Conservation (phyloP, 1,140 invertebrate species). For the Palaemon carinicauda region DNA sequence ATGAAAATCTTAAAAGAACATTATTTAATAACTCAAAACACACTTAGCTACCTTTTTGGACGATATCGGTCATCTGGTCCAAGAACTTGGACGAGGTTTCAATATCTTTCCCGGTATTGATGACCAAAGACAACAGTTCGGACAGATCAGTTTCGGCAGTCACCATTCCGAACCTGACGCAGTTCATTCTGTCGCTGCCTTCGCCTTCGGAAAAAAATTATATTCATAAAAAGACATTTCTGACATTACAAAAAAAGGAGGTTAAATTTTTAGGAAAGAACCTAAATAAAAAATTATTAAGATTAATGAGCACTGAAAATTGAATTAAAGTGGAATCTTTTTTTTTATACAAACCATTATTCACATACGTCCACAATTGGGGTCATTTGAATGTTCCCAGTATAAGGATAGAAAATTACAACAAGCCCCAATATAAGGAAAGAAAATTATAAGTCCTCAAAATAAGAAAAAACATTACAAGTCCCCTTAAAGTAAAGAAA, state of each 20-base stretch:
- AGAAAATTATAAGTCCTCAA: too few relatives aligned
- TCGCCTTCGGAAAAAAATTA: constrained; percentile 72
- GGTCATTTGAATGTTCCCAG: too few relatives aligned
- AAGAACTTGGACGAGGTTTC: constrained; percentile 92
- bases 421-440: too few relatives aligned
- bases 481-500: too few relatives aligned
- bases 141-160: constrained; percentile 93
- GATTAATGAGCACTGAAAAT: too few relatives aligned
- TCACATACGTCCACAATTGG: too few relatives aligned
- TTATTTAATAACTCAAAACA: neutral
- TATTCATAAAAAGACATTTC: neutral
- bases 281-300: too few relatives aligned
- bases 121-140: constrained; percentile 85
- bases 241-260: neutral
- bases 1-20: too few relatives aligned
- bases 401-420: too few relatives aligned
- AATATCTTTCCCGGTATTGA: constrained; percentile 86
- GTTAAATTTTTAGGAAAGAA: neutral
- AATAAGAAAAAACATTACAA: too few relatives aligned
- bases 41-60: constrained; percentile 81
- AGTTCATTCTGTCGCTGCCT: constrained; percentile 83
- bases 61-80: constrained; percentile 93
- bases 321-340: too few relatives aligned
- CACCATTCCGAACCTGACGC: constrained; percentile 96
- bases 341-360: too few relatives aligned